Percentiles rank a stretch among this genome's conserved stretches.
Evolutionary conservation across 2,888 invertebrate genomes (phyloP).

Genomic region (Zaprionus lineosus): DNA sequence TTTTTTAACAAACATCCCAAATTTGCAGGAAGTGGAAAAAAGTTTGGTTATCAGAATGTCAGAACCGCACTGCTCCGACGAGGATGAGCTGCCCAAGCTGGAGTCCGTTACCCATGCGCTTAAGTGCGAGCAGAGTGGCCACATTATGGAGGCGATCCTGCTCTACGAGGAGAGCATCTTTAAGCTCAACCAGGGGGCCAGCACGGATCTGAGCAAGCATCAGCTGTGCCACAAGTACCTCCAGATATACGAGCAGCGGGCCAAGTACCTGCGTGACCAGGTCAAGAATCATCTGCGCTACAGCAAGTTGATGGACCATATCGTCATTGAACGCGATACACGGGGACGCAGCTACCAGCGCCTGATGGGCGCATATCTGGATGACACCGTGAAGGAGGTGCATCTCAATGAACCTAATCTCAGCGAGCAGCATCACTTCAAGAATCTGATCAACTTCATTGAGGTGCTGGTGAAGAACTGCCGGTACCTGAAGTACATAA

Average conservation of each 20-base stretch:
- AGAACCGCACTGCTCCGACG: slow-evolving; percentile 23
- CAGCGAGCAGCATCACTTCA: slow-evolving; percentile 90
- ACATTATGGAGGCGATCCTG: slow-evolving; percentile 67
- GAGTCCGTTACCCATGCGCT: slow-evolving; percentile 51
- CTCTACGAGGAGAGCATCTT: slow-evolving; percentile 66
- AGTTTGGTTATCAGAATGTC: slow-evolving; percentile 32
- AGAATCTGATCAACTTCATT: slow-evolving; percentile 91
- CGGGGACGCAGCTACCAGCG: slow-evolving; percentile 90
- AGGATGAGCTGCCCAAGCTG: slow-evolving; percentile 44
- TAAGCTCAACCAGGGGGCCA: slow-evolving; percentile 79
- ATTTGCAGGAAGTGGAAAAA: not conserved
- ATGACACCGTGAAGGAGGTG: slow-evolving; percentile 88
- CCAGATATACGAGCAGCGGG: slow-evolving; percentile 90
- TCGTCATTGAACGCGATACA: slow-evolving; percentile 88
- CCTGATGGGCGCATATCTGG: slow-evolving; percentile 90
- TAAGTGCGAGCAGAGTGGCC: slow-evolving; percentile 63
- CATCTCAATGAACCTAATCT: slow-evolving; percentile 93
- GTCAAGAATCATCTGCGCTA: slow-evolving; percentile 87
- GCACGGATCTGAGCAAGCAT: slow-evolving; percentile 83
- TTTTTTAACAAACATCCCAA: not conserved
- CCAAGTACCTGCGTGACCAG: slow-evolving; percentile 88
- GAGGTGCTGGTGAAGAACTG: slow-evolving; percentile 90
- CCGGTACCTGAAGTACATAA: slow-evolving; percentile 85
- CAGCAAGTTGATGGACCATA: slow-evolving; percentile 89
- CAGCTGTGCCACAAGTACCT: slow-evolving; percentile 83